Percentiles rank a stretch among this genome's conserved stretches.
Conservation (phyloP, 1,140 invertebrate species). For the Drosophila arizonae region DNA sequence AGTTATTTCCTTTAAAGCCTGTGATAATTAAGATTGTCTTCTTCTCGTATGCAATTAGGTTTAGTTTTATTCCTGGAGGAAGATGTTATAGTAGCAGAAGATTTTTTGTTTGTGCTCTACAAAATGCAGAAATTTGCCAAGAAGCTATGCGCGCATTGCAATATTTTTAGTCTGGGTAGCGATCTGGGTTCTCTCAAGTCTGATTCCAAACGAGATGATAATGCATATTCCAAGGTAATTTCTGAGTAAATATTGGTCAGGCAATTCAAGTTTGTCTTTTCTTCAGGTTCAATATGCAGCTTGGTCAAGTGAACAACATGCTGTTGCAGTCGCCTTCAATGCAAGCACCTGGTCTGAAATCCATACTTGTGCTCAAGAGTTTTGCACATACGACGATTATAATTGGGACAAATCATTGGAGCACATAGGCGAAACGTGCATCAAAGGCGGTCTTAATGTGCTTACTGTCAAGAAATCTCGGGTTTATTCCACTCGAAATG, state of each 20-base stretch:
- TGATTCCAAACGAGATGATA: background rate
- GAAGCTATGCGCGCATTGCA: background rate
- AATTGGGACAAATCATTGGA: constrained; percentile 99
- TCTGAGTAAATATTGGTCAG: too few relatives aligned
- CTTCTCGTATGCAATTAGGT: background rate
- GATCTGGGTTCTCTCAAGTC: background rate
- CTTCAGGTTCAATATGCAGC: background rate
- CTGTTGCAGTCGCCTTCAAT: constrained; percentile 88
- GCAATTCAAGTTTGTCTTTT: too few relatives aligned
- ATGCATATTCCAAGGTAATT: background rate
- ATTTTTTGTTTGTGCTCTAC: constrained; percentile 3
- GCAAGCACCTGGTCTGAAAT: constrained; percentile 93
- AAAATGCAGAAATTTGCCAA: background rate
- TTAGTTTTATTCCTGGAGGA: constrained; percentile 18
- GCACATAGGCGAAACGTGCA: constrained; percentile 93
- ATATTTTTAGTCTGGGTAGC: background rate
- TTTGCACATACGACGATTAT: constrained; percentile 99
- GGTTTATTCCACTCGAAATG: constrained; percentile 99
- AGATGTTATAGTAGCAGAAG: constrained; percentile 1
- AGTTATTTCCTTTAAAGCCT: too few relatives aligned
- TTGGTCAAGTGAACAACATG: background rate
- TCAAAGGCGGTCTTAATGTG: constrained; percentile 90
- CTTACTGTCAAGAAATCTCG: constrained; percentile 94
- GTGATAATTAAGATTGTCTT: background rate
- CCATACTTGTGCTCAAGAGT: constrained; percentile 91